Evolutionary conservation across 2,888 invertebrate genomes (phyloP).

Genomic region (Tyria jacobaeae): DNA sequence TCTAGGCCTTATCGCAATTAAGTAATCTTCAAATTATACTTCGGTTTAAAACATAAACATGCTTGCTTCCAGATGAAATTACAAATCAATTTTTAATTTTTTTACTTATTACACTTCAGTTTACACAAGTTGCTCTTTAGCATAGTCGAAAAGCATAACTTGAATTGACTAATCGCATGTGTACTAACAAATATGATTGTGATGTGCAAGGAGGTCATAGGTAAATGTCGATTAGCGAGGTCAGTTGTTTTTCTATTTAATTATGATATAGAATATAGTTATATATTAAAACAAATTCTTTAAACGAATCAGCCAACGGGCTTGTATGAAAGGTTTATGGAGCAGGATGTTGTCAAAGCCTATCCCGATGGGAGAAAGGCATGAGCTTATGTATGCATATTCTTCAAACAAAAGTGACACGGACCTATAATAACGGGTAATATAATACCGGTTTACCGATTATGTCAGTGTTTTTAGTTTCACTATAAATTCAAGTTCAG

Average conservation of each 20-base stretch:
- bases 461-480: too few species aligned
- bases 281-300: background rate
- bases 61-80: background rate
- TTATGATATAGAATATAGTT: background rate
- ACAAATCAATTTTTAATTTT: background rate
- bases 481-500: too few species aligned
- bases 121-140: background rate
- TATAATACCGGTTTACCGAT: too few species aligned
- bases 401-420: too few species aligned
- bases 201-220: constrained; percentile 37
- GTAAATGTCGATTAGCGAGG: constrained; percentile 39
- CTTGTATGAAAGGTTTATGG: too few species aligned
- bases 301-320: background rate
- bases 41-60: background rate
- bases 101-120: background rate
- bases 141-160: constrained; percentile 12
- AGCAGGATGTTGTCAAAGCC: too few species aligned
- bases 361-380: too few species aligned
- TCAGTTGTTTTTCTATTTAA: constrained; percentile 11
- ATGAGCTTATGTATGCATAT: too few species aligned
- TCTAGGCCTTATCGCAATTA: background rate
- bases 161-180: constrained; percentile 18
- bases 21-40: background rate
- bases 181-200: constrained; percentile 11
- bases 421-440: too few species aligned